Conservation (phyloP, 2,797 vertebrate genomes). For the Oryzias sinensis region DNA sequence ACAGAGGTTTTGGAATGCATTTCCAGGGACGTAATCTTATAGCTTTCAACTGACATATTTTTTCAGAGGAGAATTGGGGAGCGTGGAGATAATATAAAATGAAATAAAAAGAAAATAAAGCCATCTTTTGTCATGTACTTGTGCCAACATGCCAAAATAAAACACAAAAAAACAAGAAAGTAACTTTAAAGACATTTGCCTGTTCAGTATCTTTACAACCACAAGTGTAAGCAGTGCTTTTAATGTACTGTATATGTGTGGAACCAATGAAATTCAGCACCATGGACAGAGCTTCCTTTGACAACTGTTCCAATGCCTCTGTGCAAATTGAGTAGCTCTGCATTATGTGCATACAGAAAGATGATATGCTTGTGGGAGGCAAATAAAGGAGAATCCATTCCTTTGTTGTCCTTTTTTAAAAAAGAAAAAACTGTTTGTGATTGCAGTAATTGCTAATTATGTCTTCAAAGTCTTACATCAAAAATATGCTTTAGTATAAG, state of each 20-base stretch:
- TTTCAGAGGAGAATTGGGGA: slow-evolving; percentile 13
- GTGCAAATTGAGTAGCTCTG: slow-evolving; percentile 17
- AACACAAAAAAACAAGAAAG: neutral
- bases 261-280: slow-evolving; percentile 46
- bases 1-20: slow-evolving; percentile 52
- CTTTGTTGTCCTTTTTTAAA: slow-evolving; percentile 6
- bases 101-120: neutral
- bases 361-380: slow-evolving; percentile 2
- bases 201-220: slow-evolving; percentile 1
- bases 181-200: too few species aligned
- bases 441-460: slow-evolving; percentile 17
- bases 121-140: neutral
- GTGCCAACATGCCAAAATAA: slow-evolving; percentile 5
- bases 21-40: slow-evolving; percentile 27
- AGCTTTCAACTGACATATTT: slow-evolving; percentile 6
- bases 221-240: slow-evolving; percentile 25
- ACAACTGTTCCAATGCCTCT: slow-evolving; percentile 28
- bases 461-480: slow-evolving; percentile 20
- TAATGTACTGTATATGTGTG: slow-evolving; percentile 22
- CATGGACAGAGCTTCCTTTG: slow-evolving; percentile 45
- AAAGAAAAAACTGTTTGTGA: slow-evolving; percentile 15
- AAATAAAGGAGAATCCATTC: slow-evolving; percentile 13
- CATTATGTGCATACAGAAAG: slow-evolving; percentile 6
- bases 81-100: slow-evolving; percentile 3
- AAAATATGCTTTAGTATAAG: neutral